These are phyloP conservation scores for Montipora cactus DNA, from an alignment of 64 coral and sea anemone species.

Conservation along the genomic window DNA sequence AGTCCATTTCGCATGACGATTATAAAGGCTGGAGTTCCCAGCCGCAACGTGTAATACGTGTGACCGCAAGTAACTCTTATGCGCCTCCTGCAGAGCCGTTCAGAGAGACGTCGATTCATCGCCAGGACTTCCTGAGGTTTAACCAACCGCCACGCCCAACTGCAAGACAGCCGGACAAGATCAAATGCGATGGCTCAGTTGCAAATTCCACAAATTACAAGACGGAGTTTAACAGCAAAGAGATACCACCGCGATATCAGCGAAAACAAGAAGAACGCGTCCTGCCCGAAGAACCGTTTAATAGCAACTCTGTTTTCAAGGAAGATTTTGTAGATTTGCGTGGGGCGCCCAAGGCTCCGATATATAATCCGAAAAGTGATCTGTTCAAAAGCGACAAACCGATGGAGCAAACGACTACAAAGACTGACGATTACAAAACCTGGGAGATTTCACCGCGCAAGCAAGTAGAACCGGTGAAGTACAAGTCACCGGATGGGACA, in stretches of 20 bases:
- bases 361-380: conserved; percentile 81
- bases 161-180: conserved; percentile 89
- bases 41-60: conserved; percentile 37
- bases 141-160: conserved; percentile 90
- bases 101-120: conserved; percentile 90
- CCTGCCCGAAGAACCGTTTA: conserved; percentile 79
- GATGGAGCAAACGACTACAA: conserved; percentile 79
- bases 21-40: conserved; percentile 80
- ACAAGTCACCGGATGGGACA: conserved; percentile 78
- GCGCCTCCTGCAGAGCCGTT: conserved; percentile 81
- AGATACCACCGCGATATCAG: conserved; percentile 71
- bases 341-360: conserved; percentile 76
- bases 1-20: conserved; percentile 83
- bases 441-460: conserved; percentile 83
- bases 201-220: conserved; percentile 53
- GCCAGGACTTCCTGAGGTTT: conserved; percentile 90
- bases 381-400: conserved; percentile 83
- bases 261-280: conserved; percentile 73
- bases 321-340: conserved; percentile 79
- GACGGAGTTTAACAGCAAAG: conserved; percentile 68
- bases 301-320: conserved; percentile 85
- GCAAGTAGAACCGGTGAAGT: conserved; percentile 81
- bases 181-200: conserved; percentile 57
- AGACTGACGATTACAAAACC: conserved; percentile 62
- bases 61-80: conserved; percentile 63